Percentiles rank a stretch among this genome's conserved stretches.
Evolutionary conservation across 1,140 invertebrate genomes (phyloP).

Genomic region (Laupala kohalensis): DNA sequence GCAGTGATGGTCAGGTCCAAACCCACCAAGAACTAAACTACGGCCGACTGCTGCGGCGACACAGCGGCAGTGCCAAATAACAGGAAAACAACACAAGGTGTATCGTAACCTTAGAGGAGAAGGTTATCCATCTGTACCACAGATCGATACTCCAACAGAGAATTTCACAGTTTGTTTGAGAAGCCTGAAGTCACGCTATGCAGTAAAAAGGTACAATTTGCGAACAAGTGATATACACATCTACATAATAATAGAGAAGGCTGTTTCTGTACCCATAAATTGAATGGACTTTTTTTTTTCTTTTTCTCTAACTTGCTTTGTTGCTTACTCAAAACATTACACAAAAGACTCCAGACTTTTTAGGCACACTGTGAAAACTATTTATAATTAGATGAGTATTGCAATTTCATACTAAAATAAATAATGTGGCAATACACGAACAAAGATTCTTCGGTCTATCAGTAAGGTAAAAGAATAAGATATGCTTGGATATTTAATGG

Average conservation of each 20-base stretch:
- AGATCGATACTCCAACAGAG: neutral
- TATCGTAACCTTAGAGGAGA: neutral
- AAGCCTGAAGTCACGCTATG: neutral
- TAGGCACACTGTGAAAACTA: neutral
- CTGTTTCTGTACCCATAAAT: neutral
- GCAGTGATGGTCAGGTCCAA: constrained; percentile 8
- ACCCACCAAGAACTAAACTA: constrained; percentile 4
- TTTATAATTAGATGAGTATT: neutral
- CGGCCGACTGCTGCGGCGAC: neutral
- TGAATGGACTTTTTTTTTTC: neutral
- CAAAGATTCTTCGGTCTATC: neutral
- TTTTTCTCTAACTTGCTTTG: neutral
- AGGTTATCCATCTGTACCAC: neutral
- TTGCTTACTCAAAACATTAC: neutral
- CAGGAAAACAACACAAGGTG: neutral
- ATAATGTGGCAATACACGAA: neutral
- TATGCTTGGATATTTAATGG: neutral
- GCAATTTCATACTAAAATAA: neutral
- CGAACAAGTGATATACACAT: neutral
- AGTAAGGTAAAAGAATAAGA: neutral
- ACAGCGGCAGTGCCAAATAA: neutral
- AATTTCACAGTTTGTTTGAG: neutral
- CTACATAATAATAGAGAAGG: neutral
- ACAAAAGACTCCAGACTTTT: neutral
- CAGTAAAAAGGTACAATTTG: neutral